Percentiles rank a stretch among this genome's conserved stretches.
Conservation (phyloP, 2,113 vertebrate species). For the Alectura lathami region DNA sequence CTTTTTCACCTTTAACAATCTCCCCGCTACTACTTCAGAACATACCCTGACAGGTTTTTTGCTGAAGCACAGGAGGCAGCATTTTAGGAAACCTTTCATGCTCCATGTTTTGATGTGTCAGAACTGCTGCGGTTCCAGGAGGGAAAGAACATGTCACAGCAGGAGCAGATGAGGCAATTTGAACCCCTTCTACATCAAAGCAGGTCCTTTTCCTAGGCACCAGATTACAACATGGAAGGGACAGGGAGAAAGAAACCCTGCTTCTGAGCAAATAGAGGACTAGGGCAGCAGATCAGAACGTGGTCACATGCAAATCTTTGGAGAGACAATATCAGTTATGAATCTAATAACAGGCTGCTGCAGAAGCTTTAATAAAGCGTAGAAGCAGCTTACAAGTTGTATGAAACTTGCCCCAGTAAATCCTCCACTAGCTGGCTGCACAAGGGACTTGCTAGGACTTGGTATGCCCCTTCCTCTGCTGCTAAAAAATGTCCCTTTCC, state of each 20-base stretch:
- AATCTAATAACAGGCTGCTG: not conserved
- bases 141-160: not conserved
- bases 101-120: not conserved
- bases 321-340: accelerated
- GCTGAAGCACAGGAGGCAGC: not conserved
- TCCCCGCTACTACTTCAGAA: not conserved
- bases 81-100: not conserved
- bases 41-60: not conserved
- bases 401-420: not conserved
- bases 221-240: not conserved
- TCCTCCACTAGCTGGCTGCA: not conserved
- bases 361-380: not conserved
- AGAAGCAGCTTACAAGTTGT: not conserved
- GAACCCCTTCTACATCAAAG: not conserved
- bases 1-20: slow-evolving; percentile 13
- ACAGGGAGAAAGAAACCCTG: not conserved
- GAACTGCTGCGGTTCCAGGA: not conserved
- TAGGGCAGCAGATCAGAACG: not conserved
- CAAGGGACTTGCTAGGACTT: not conserved
- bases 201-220: not conserved
- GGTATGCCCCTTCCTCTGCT: not conserved
- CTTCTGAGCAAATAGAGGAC: not conserved
- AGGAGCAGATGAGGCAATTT: not conserved
- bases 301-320: not conserved
- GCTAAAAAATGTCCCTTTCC: not conserved